Conservation (phyloP, 1,140 invertebrate genomes). For the Drosophila auraria region DNA sequence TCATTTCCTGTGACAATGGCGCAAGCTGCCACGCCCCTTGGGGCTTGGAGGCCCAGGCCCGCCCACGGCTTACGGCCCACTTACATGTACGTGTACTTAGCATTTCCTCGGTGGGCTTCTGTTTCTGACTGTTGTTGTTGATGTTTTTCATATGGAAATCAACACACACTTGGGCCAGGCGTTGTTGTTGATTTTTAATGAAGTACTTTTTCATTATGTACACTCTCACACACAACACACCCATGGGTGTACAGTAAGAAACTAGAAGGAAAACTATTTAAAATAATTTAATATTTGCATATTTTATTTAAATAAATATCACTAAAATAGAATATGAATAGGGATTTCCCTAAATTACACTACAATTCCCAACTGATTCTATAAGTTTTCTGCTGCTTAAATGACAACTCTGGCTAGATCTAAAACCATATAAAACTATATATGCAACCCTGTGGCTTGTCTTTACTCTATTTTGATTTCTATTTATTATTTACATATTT, state of each 20-base stretch:
- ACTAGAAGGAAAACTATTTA: background rate
- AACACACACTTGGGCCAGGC: slow-evolving; percentile 67
- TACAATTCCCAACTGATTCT: background rate
- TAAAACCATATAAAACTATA: no score
- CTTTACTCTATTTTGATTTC: background rate
- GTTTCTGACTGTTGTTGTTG: slow-evolving; percentile 23
- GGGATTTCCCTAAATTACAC: no score
- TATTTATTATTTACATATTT: background rate
- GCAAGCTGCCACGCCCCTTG: slow-evolving; percentile 21
- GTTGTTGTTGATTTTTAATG: slow-evolving; percentile 79
- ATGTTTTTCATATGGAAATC: slow-evolving; percentile 75
- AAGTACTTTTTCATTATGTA: slow-evolving; percentile 79
- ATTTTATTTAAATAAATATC: background rate
- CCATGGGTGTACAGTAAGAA: background rate
- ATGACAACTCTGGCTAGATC: background rate
- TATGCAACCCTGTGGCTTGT: no score
- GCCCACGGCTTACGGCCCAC: slow-evolving; percentile 3
- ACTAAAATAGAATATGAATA: background rate
- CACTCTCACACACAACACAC: slow-evolving; percentile 25
- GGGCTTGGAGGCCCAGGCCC: background rate
- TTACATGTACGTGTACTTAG: slow-evolving; percentile 75
- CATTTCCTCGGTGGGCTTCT: slow-evolving; percentile 66
- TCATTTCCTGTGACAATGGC: slow-evolving; percentile 72
- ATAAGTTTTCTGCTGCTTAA: background rate
- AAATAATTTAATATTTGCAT: background rate